Conservation (phyloP, 2,113 vertebrate genomes). For the Pandion haliaetus region DNA sequence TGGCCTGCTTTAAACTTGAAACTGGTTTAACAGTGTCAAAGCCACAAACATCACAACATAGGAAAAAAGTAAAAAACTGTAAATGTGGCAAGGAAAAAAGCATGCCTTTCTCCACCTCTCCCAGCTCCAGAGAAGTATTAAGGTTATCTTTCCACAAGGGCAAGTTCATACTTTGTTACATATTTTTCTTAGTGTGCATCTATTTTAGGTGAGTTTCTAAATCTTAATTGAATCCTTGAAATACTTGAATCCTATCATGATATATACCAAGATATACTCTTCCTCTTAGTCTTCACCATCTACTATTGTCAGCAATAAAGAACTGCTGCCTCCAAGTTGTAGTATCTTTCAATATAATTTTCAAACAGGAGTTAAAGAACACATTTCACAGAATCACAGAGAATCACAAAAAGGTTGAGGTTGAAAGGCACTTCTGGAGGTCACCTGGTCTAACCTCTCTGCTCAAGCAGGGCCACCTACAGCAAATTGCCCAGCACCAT, state of each 20-base stretch:
- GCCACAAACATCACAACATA: background rate
- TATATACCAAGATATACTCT: background rate
- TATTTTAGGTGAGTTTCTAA: background rate
- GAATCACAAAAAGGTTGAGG: background rate
- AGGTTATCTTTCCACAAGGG: background rate
- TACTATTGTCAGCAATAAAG: background rate
- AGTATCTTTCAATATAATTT: background rate
- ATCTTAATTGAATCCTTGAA: background rate
- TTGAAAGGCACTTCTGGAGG: background rate
- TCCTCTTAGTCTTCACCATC: background rate
- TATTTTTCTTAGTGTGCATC: background rate
- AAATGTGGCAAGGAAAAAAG: background rate
- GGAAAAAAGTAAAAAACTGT: background rate
- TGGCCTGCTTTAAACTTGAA: background rate
- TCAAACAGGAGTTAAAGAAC: background rate
- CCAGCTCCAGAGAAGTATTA: background rate
- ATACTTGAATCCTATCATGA: background rate
- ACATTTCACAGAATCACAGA: background rate
- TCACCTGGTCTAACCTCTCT: background rate
- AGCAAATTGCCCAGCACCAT: background rate
- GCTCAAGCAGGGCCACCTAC: background rate
- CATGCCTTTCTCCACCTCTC: background rate
- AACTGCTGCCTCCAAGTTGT: background rate
- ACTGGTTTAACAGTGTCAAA: background rate
- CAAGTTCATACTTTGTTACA: background rate